These are phyloP conservation scores for Dunckerocampus dactyliophorus DNA, from an alignment of 2,113 vertebrate species.

Conservation along the genomic window DNA sequence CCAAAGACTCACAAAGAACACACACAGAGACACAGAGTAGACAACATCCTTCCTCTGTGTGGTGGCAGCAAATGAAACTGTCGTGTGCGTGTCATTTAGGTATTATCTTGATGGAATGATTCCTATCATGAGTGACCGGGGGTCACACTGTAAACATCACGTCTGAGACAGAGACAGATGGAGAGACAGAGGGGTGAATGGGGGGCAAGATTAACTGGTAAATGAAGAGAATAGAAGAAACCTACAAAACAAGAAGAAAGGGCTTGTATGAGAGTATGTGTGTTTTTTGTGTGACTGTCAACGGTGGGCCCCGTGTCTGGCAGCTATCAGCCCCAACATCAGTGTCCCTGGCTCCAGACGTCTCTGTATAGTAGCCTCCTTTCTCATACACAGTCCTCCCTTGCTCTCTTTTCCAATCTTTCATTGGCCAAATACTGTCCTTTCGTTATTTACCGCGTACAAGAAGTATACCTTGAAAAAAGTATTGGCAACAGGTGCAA, in stretches of 20 bases:
- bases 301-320: slow-evolving; percentile 43
- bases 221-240: slow-evolving; percentile 25
- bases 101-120: slow-evolving; percentile 67
- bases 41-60: slow-evolving; percentile 43
- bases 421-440: slow-evolving; percentile 11
- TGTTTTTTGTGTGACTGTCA: slow-evolving; percentile 31
- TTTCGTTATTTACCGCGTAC: slow-evolving; percentile 42
- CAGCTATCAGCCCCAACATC: slow-evolving; percentile 60
- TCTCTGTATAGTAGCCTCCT: slow-evolving; percentile 37
- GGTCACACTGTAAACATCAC: slow-evolving; percentile 65
- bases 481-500: slow-evolving; percentile 33
- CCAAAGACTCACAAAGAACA: neutral
- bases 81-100: slow-evolving; percentile 65
- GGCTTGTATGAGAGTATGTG: neutral
- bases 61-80: slow-evolving; percentile 47
- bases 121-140: slow-evolving; percentile 59
- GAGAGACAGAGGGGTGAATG: slow-evolving; percentile 3
- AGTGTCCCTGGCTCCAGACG: slow-evolving; percentile 66
- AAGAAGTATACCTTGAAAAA: slow-evolving; percentile 18
- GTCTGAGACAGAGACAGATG: slow-evolving; percentile 31
- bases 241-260: neutral
- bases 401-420: slow-evolving; percentile 5
- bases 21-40: slow-evolving; percentile 4
- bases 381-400: slow-evolving; percentile 20
- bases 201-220: slow-evolving; percentile 14